phyloP scores from a whole-genome alignment of 2,797 vertebrate species.

The Alexandromys oeconomus region DNA sequence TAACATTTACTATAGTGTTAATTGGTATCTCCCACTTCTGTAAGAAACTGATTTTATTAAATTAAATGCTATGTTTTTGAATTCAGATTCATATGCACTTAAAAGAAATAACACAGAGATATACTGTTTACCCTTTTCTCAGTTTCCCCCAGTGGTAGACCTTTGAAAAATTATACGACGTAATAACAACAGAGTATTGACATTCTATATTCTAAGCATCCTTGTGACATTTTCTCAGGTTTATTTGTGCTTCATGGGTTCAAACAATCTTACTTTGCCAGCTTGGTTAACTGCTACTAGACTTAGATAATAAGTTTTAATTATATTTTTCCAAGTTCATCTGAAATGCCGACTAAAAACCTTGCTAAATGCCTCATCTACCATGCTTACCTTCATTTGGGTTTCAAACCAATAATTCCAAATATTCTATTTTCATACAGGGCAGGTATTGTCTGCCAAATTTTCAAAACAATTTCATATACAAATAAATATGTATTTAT shows the following conservation, averaged over 20 bases:
- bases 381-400: background rate
- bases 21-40: background rate
- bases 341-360: background rate
- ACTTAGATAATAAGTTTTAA: background rate
- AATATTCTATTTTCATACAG: background rate
- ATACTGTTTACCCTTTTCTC: background rate
- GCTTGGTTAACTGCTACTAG: background rate
- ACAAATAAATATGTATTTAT: constrained; percentile 43
- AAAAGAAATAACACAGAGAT: constrained; percentile 1
- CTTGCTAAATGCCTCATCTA: background rate
- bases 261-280: background rate
- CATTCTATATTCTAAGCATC: background rate
- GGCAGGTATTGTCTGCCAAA: background rate
- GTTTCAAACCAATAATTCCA: background rate
- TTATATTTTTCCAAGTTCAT: background rate
- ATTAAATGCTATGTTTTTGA: constrained; percentile 38
- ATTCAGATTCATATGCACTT: background rate
- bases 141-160: background rate
- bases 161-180: constrained; percentile 34
- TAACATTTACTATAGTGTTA: background rate
- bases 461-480: constrained; percentile 16
- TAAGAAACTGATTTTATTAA: background rate
- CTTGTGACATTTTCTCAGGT: constrained; percentile 14
- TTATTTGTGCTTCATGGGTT: background rate
- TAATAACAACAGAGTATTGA: background rate